A percentile compares a stretch with the other conserved stretches of the same genome.
phyloP scores from a whole-genome alignment of 2,797 vertebrate species.

The Tapera naevia region DNA sequence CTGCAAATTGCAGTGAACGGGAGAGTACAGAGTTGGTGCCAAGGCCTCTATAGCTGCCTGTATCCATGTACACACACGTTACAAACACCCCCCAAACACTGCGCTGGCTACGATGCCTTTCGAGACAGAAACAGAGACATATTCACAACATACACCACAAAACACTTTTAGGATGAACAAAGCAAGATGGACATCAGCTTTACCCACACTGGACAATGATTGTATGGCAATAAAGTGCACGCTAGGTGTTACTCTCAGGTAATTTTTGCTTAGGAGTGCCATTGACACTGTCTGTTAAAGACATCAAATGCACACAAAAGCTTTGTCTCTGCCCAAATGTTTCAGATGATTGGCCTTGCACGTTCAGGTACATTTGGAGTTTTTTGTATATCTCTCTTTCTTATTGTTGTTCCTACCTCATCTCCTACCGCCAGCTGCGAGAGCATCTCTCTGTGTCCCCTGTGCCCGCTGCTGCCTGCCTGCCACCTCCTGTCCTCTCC shows the following conservation, averaged over 20 bases:
- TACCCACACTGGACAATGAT: constrained; percentile 42
- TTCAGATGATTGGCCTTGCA: background rate
- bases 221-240: background rate
- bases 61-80: background rate
- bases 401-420: fast-evolving
- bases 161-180: background rate
- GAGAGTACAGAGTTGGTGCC: background rate
- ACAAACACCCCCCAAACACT: fast-evolving
- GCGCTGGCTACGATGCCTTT: background rate
- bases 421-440: fast-evolving
- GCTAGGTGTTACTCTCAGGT: background rate
- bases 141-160: background rate
- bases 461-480: background rate
- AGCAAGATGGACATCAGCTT: constrained; percentile 42
- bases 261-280: background rate
- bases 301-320: fast-evolving
- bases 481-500: background rate
- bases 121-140: background rate
- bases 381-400: background rate
- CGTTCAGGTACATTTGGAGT: background rate
- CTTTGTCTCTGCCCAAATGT: background rate
- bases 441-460: background rate
- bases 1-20: background rate
- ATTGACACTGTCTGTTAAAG: background rate
- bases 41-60: constrained; percentile 32